Evolutionary conservation across 2,113 vertebrate species (phyloP).

Genomic region (Aptenodytes patagonicus): DNA sequence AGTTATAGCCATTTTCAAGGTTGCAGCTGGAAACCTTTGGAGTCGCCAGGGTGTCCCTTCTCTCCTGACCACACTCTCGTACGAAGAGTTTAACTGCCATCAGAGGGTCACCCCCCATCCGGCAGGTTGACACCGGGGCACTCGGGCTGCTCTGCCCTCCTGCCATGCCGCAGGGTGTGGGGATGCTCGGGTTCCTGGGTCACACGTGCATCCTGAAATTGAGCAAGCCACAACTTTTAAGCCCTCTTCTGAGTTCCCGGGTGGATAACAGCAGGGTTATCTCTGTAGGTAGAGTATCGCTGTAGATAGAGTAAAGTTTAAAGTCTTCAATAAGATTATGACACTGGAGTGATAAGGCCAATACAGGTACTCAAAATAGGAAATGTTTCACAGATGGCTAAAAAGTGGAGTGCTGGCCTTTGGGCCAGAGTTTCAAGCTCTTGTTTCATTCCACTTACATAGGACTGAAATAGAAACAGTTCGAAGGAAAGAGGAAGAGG

Average conservation of each 20-base stretch:
- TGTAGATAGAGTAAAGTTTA: neutral
- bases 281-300: neutral
- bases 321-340: neutral
- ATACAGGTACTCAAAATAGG: neutral
- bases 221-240: neutral
- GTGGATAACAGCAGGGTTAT: neutral
- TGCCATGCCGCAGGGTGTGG: neutral
- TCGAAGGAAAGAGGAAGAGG: neutral
- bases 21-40: neutral
- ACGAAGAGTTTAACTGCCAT: neutral
- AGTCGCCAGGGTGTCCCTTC: neutral
- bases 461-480: neutral
- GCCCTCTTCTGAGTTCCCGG: neutral
- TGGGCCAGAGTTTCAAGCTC: neutral
- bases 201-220: neutral
- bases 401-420: neutral
- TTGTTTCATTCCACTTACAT: neutral
- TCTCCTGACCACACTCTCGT: accelerated
- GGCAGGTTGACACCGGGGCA: accelerated
- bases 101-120: neutral
- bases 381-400: neutral
- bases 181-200: neutral
- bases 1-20: neutral
- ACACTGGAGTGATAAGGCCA: neutral
- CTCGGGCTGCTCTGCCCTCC: neutral